Conservation (phyloP, 2,113 vertebrate genomes). For the Microtus ochrogaster region DNA sequence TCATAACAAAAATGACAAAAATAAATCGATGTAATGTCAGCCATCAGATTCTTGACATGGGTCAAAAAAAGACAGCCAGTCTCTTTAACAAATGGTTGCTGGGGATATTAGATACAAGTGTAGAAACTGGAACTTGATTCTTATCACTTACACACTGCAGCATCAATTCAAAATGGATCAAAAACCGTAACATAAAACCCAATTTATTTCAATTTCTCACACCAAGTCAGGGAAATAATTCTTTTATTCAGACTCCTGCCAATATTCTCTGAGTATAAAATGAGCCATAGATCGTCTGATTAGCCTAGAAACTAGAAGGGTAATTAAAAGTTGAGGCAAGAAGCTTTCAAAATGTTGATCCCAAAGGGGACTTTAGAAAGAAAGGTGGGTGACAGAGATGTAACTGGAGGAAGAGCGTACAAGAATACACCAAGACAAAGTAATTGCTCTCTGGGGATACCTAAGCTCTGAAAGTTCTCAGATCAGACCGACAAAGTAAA, state of each 20-base stretch:
- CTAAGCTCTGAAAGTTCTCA: conserved; percentile 18
- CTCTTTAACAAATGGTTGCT: not conserved
- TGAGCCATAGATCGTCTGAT: not conserved
- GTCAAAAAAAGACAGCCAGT: not conserved
- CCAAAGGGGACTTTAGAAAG: conserved; percentile 29
- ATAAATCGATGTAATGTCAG: not conserved
- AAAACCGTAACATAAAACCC: not conserved
- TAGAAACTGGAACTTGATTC: not conserved
- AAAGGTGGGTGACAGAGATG: not conserved
- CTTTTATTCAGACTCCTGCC: not conserved
- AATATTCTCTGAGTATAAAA: not conserved
- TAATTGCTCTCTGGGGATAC: conserved; percentile 60
- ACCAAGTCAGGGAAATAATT: not conserved
- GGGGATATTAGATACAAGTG: not conserved
- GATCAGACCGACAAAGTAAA: not conserved
- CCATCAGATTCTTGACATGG: not conserved
- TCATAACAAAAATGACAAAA: not conserved
- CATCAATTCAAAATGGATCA: not conserved
- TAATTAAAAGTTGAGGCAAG: conserved; percentile 68
- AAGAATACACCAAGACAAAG: conserved; percentile 45
- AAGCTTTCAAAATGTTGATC: conserved; percentile 48
- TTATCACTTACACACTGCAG: not conserved
- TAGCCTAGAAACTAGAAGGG: conserved; percentile 17
- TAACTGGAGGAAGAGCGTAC: not conserved
- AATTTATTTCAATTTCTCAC: not conserved